Percentiles rank a stretch among this genome's conserved stretches.
Evolutionary conservation across 2,888 invertebrate genomes (phyloP).

Genomic region (Meiosimyza decipiens): DNA sequence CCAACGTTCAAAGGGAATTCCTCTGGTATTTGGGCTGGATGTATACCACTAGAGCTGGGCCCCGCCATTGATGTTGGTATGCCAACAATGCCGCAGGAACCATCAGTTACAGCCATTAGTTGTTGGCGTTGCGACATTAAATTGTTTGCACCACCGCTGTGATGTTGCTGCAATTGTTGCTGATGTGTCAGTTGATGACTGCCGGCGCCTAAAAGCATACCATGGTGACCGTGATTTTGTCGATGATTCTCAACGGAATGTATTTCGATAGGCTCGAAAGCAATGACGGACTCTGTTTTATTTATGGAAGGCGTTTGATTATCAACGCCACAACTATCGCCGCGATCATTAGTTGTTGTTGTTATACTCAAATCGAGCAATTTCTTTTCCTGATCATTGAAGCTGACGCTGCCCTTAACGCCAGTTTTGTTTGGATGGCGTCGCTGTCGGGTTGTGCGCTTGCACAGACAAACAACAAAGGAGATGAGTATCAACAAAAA

Average conservation of each 20-base stretch:
- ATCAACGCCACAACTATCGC: conserved; percentile 72
- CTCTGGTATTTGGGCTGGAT: conserved; percentile 62
- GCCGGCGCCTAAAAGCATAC: conserved; percentile 43
- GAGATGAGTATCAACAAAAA: conserved; percentile 72
- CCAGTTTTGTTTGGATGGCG: conserved; percentile 72
- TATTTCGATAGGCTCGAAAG: conserved; percentile 73
- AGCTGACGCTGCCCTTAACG: conserved; percentile 82
- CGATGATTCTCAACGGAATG: conserved; percentile 70
- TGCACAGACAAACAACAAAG: conserved; percentile 71
- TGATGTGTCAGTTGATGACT: conserved; percentile 46
- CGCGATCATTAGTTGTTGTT: conserved; percentile 75
- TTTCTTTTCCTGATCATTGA: conserved; percentile 90
- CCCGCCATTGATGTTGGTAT: conserved; percentile 57
- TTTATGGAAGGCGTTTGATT: conserved; percentile 71
- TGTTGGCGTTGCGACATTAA: conserved; percentile 42
- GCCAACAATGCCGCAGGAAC: conserved; percentile 62
- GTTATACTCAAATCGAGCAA: conserved; percentile 83
- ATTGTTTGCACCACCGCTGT: conserved; percentile 41
- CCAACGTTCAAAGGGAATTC: conserved; percentile 68
- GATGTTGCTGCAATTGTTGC: conserved; percentile 46
- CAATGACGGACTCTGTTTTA: conserved; percentile 68
- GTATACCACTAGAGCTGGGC: conserved; percentile 35
- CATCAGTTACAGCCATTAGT: conserved; percentile 56
- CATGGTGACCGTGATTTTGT: conserved; percentile 46
- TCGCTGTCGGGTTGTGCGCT: conserved; percentile 68